Evolutionary conservation across 2,797 vertebrate species (phyloP).

Genomic region (Manis pentadactyla): DNA sequence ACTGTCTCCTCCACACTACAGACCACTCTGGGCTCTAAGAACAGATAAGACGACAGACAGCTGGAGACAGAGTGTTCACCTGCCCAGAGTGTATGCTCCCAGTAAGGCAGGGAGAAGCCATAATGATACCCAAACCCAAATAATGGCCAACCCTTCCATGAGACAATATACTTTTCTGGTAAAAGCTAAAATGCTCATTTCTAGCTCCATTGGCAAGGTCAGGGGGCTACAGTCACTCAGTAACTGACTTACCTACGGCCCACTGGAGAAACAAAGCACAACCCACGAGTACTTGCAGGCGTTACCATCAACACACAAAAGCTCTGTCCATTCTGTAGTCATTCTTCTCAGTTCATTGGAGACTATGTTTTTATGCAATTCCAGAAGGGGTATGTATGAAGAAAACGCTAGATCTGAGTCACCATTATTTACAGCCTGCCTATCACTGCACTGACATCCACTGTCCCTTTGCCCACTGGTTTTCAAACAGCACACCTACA

Average conservation of each 20-base stretch:
- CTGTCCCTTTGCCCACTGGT: neutral
- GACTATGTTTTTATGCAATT: neutral
- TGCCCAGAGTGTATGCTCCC: neutral
- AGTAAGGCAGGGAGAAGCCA: neutral
- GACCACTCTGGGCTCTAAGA: neutral
- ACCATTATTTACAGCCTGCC: neutral
- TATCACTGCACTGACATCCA: neutral
- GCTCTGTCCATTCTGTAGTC: neutral
- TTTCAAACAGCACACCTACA: neutral
- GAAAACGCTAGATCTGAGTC: neutral
- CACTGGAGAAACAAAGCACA: neutral
- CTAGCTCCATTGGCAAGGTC: neutral
- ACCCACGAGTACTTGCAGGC: neutral
- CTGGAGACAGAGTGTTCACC: neutral
- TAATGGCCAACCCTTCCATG: neutral
- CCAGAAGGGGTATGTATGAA: neutral
- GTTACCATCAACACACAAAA: neutral
- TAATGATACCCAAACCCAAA: neutral
- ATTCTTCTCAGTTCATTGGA: neutral
- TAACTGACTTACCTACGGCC: neutral
- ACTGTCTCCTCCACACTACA: neutral
- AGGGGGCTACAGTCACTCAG: neutral
- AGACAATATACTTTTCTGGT: neutral
- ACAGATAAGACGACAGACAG: neutral
- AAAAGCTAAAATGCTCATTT: neutral